These are phyloP conservation scores for Acleris laterana DNA, from an alignment of 2,888 invertebrate genomes.

Conservation along the genomic window DNA sequence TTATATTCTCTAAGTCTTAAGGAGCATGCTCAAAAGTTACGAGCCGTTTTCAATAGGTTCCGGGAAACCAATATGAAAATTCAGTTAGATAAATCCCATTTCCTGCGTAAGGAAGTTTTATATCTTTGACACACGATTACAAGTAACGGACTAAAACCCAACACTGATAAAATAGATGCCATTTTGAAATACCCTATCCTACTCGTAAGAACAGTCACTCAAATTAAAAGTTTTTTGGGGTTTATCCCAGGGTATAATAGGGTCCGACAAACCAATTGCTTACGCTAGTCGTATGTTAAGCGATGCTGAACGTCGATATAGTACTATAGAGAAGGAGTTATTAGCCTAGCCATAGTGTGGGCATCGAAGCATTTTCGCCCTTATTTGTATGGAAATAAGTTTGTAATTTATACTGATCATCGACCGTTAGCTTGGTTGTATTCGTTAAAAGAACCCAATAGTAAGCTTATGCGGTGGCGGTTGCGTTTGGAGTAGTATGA, in stretches of 20 bases:
- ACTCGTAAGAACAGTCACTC: constrained; percentile 39
- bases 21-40: constrained; percentile 39
- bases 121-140: constrained; percentile 43
- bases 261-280: constrained; percentile 27
- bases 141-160: constrained; percentile 32
- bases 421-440: too few relatives aligned
- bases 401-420: constrained; percentile 40
- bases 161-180: constrained; percentile 40
- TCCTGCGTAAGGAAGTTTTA: constrained; percentile 41
- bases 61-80: constrained; percentile 42
- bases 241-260: constrained; percentile 37
- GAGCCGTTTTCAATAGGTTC: constrained; percentile 41
- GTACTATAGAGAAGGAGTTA: constrained; percentile 35
- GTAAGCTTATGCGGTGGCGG: constrained; percentile 42
- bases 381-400: constrained; percentile 39
- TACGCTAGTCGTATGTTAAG: constrained; percentile 1
- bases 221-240: constrained; percentile 47
- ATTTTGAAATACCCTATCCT: constrained; percentile 45
- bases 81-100: constrained; percentile 42
- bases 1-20: constrained; percentile 48
- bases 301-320: constrained; percentile 26
- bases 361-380: constrained; percentile 33
- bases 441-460: too few relatives aligned
- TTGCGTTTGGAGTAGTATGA: constrained; percentile 43
- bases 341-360: constrained; percentile 35